Base-by-base conservation (phyloP, 2,888 invertebrate genomes). In the Lycocerus yunnanus region DNA sequence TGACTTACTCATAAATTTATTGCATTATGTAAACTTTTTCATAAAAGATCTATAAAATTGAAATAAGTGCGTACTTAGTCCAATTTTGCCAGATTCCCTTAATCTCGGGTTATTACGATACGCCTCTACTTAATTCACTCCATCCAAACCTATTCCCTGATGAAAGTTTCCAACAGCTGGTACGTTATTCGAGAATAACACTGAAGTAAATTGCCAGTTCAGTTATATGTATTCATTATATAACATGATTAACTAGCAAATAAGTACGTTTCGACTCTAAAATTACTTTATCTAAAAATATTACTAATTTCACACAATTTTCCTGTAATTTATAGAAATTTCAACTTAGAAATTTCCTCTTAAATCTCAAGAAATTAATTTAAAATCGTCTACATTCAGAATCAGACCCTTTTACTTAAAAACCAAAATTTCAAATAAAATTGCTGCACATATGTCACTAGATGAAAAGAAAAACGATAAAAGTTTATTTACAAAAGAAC, bases 211-310 rank as follows among this genome's bases (percentile, higher is more conserved):
- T 80, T 81, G 78, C 78, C 79, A 79, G 73, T 77, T 78, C 78
- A 77, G 78, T 81, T 80, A 79, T 81, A 78, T 80, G 81, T 78
- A 81, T 81, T 81, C 79, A 77, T 80, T 78, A 81, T 81, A 77
- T 79, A 81, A 80, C 77, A 78, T 81, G 79, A 81, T 81, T 81
- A 80, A 79, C 80, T 77, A 78, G 70, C 77, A 78, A 76, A 78
- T 75, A 77, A 71, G 71, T 66, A 66, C 71, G 58, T 58, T 71
- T 66, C 66, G 15, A 59, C 59, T 66, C 21, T 18, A 66, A 71
- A 71, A 59, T 24, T 66, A 66, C 15, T 66, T 71, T 71, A 71
- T 66, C 21, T 66, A 58, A 71, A 59, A 71, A 66, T 27, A 15
- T 43, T 69, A 43, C 8, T 43, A 43, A n/a, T 61, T 61, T 18